Conservation (phyloP, 2,797 vertebrate genomes). For the Siniperca scherzeri region DNA sequence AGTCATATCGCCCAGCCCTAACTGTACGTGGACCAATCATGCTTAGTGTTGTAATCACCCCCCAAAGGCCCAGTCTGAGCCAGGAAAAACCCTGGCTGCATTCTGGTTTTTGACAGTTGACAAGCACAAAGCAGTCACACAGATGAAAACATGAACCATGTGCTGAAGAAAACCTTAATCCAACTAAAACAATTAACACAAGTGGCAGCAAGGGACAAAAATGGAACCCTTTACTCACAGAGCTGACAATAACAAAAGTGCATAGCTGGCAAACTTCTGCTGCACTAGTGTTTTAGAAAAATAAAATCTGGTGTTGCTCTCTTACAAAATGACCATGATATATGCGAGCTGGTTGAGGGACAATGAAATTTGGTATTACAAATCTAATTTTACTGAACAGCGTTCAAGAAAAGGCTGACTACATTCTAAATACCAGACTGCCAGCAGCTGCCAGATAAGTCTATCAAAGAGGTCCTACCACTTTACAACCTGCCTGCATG, state of each 20-base stretch:
- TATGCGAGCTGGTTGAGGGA: neutral
- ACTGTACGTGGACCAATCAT: too few relatives aligned
- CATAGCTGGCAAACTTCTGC: neutral
- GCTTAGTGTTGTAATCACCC: too few relatives aligned
- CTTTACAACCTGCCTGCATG: neutral
- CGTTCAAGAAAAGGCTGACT: neutral
- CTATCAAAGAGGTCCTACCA: neutral
- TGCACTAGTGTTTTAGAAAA: neutral
- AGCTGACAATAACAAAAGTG: neutral
- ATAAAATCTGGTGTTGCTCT: neutral
- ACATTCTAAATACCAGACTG: neutral
- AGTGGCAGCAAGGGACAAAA: neutral
- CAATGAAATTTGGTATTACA: neutral
- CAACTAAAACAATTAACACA: neutral
- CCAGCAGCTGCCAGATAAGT: neutral
- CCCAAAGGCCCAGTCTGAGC: too few relatives aligned
- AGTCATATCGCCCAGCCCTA: too few relatives aligned
- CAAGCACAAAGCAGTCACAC: neutral
- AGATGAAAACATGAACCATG: conserved; percentile 4
- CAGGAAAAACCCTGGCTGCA: neutral
- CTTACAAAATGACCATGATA: neutral
- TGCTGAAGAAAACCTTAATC: neutral
- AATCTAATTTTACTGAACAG: neutral
- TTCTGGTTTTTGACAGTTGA: conserved; percentile 8
- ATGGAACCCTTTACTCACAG: neutral